Evolutionary conservation across 37 sponge, comb jelly and placozoan species (phyloP).

Genomic region (Amphimedon queenslandica): DNA sequence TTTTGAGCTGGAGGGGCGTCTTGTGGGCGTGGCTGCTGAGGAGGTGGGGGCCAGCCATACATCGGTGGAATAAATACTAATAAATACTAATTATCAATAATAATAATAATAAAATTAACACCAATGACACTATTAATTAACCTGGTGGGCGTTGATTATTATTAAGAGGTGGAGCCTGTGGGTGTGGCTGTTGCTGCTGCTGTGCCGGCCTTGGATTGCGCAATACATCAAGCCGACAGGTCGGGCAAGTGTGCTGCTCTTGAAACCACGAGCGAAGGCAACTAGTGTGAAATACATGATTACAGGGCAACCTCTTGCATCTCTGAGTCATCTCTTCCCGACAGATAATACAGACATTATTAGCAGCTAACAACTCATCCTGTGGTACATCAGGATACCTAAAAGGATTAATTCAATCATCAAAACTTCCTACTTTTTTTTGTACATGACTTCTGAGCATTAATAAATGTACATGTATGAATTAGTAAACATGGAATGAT

Average conservation of each 20-base stretch:
- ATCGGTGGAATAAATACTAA: too few species aligned
- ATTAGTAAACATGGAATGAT: background rate
- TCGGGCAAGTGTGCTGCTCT: conserved; percentile 95
- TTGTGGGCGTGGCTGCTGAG: conserved; percentile 8
- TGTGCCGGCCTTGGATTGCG: background rate
- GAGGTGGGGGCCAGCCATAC: background rate
- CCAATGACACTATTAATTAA: too few species aligned
- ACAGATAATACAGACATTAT: conserved; percentile 93
- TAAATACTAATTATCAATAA: background rate
- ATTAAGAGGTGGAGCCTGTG: background rate
- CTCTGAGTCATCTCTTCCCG: conserved; percentile 84
- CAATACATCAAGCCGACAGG: conserved; percentile 81
- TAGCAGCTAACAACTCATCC: conserved; percentile 72
- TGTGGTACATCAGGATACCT: conserved; percentile 91
- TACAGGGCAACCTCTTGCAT: conserved; percentile 94
- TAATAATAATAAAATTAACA: background rate
- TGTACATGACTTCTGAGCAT: background rate
- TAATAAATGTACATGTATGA: background rate
- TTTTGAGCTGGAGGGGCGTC: background rate
- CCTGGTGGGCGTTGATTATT: background rate
- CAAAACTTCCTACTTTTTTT: background rate
- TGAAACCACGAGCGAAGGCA: conserved; percentile 99
- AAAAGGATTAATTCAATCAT: background rate
- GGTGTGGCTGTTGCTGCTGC: conserved; percentile 23
- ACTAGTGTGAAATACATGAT: conserved; percentile 92